Base-by-base conservation (phyloP, 2,113 vertebrate genomes). In the Ascaphus truei region DNA sequence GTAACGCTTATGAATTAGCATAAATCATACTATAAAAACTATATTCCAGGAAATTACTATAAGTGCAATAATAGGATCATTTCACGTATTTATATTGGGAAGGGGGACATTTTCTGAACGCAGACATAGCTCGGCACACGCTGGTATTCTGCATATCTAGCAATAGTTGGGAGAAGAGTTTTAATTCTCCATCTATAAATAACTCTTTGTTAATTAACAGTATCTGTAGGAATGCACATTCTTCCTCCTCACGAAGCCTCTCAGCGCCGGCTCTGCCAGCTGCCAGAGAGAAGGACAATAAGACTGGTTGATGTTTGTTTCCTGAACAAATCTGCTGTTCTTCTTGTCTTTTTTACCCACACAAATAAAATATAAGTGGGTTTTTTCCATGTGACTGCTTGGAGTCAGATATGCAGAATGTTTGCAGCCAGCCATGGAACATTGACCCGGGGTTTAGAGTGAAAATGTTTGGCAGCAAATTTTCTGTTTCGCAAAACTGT, bases 201-300 rank as follows among this genome's bases (percentile, higher is more conserved):
- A 55, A 55, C 36, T 47, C 80, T 83, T 83, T 80, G 79, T 88
- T 85, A 81, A 76, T 77, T 76, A 71, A 47, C 53, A 73, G 73
- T 56, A 48, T 72, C 50, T 71, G 75, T 48, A 75, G 75, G 74
- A 85, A 81, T 79, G 79, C 72, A 73, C 65, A 71, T 71, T 64
- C 68, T 58, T 61, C 71, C 20, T 48, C 51, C 13, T 0, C 69
- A 80, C 53, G 9, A 27, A 58, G 56, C 30, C 26, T 71, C 56
- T 48, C 58, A 48, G 26, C 45, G 31, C 22, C 48, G 31, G 26
- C 43, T 34, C 18, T 0, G 36, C 80, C 77, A 81, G 78, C 77
- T 80, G 53, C 57, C 72, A 29, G 72, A 51, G 68, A 52, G 16
- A 66, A 60, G 65, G 75, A 83, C 77, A 83, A 39, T 60, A 73